Conservation (phyloP, 2,113 vertebrate species). For the Anarhynchus alexandrinus region DNA sequence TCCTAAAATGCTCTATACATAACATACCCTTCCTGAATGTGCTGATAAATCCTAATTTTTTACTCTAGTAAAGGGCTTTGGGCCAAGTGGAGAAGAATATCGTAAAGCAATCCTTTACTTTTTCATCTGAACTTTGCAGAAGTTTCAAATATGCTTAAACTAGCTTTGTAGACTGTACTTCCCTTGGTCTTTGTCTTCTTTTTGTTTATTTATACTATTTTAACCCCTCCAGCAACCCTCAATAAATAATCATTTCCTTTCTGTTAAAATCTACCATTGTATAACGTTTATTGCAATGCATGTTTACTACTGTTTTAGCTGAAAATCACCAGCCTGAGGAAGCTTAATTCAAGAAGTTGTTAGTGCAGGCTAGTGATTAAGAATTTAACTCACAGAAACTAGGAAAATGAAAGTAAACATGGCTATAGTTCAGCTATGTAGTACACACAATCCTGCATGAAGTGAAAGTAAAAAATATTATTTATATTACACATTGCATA, state of each 20-base stretch:
- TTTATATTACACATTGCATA: not conserved
- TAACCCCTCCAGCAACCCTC: not conserved
- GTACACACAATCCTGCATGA: not conserved
- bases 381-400: not conserved
- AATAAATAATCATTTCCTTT: slow-evolving; percentile 20
- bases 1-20: not conserved
- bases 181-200: slow-evolving; percentile 6
- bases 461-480: not conserved
- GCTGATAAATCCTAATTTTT: not conserved
- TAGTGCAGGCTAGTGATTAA: not conserved
- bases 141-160: not conserved
- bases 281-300: not conserved
- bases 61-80: not conserved
- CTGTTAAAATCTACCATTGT: not conserved
- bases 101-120: not conserved
- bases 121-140: not conserved
- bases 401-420: not conserved
- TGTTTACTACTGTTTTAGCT: not conserved
- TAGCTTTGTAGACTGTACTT: not conserved
- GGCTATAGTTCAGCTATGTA: not conserved
- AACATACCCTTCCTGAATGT: not conserved
- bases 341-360: not conserved
- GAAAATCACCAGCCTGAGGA: not conserved
- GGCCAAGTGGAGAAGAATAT: not conserved
- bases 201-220: slow-evolving; percentile 38